A percentile compares a stretch with the other conserved stretches of the same genome.
These are phyloP conservation scores for Leistus spinibarbis DNA, from an alignment of 2,888 invertebrate species.

Conservation along the genomic window DNA sequence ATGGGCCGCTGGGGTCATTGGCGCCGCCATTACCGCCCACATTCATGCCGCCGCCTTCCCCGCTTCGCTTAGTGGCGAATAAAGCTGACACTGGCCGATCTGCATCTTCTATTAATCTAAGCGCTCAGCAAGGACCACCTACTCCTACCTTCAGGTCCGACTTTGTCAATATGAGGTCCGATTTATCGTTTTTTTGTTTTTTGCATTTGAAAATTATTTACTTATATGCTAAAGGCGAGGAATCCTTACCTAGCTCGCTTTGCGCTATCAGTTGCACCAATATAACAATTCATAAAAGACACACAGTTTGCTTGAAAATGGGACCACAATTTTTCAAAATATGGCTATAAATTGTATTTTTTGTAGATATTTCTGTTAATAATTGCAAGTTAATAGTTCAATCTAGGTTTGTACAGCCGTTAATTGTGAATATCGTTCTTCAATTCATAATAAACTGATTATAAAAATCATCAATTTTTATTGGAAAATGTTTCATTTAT, in stretches of 20 bases:
- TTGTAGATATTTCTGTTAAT: too few relatives aligned
- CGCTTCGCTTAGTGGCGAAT: constrained; percentile 61
- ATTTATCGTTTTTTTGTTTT: constrained; percentile 50
- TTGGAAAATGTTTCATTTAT: too few relatives aligned
- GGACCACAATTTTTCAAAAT: too few relatives aligned
- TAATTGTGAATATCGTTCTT: too few relatives aligned
- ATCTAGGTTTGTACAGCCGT: too few relatives aligned
- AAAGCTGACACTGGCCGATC: constrained; percentile 58
- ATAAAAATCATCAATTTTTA: too few relatives aligned
- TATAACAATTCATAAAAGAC: too few relatives aligned
- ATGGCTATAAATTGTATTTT: too few relatives aligned
- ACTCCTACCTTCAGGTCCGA: constrained; percentile 80
- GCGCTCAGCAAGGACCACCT: constrained; percentile 66
- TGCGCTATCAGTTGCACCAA: too few relatives aligned
- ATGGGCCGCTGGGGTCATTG: constrained; percentile 54
- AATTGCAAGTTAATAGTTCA: too few relatives aligned
- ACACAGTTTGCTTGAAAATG: too few relatives aligned
- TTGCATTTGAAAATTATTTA: constrained; percentile 49
- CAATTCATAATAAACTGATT: too few relatives aligned
- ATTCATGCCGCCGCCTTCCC: constrained; percentile 63
- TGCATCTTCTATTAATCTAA: constrained; percentile 56
- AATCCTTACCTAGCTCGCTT: not conserved
- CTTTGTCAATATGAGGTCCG: constrained; percentile 76
- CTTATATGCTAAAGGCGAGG: constrained; percentile 7
- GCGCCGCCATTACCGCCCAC: constrained; percentile 59